Base-by-base conservation (phyloP, 2,113 vertebrate species). In the Chaetorhynchus papuensis region DNA sequence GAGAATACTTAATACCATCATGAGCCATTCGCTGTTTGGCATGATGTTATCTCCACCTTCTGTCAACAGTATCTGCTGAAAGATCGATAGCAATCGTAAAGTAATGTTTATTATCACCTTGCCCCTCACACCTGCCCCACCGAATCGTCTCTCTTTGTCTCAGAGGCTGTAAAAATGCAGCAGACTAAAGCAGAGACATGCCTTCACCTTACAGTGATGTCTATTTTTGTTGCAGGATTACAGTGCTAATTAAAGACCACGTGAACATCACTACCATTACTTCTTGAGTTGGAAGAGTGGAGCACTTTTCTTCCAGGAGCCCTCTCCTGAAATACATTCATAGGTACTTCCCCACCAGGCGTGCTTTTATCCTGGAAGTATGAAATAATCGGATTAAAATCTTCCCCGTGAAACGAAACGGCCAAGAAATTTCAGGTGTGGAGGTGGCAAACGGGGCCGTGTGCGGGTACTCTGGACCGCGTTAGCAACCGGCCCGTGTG, bases 51-150 rank as follows among this genome's bases (percentile, higher is more conserved):
- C 93, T 89, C 56, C 93, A 74, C 76, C 87, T 75, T 95, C 80
- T 79, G 94, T 78, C 91, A 52, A 41, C 90, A 82, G 85, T 86
- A 97, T 95, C 86, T 90, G 91, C 92, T 65, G 91, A 96, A 97
- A 72, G 82, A 92, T 95, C 83, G 94, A 97, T 93, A 94, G 83
- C 83, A 69, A 60, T 80, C 70, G 56, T 52, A 80, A 89, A 90
- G 90, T 92, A 95, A 96, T 93, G 87, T 94, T 96, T 94, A 80
- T 94, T 97, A 88, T 50, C 79, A 95, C 94, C 95, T 97, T 91
- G 84, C 93, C 75, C 64, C 94, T 97, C 97, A 95, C 98, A 98
- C 97, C 98, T 98, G 92, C 82, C 96, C 95, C 97, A 97, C 97
- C 93, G 9, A 96, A 98, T 97, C 94, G 97, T 79, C 95, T 93